A percentile compares a stretch with the other conserved stretches of the same genome.
These are phyloP conservation scores for Propithecus deckenii DNA, from an alignment of 2,797 vertebrate species.

Conservation along the genomic window DNA sequence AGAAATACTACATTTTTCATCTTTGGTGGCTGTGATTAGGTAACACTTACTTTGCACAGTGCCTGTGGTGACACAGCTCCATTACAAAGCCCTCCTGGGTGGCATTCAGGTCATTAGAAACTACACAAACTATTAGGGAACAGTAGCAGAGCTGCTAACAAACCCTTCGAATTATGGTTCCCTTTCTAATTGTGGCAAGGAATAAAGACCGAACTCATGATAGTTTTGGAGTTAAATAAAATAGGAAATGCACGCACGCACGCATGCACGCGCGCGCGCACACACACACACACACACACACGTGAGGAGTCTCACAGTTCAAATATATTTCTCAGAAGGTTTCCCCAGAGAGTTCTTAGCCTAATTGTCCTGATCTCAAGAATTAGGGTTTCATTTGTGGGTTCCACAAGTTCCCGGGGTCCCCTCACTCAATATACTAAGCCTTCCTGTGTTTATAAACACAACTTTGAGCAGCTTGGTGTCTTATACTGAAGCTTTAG, in stretches of 20 bases:
- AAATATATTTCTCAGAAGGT: background rate
- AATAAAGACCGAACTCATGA: background rate
- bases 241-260: background rate
- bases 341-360: background rate
- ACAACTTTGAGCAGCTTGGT: background rate
- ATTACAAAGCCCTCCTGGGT: slow-evolving; percentile 66
- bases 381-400: background rate
- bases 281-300: background rate
- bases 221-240: slow-evolving; percentile 18
- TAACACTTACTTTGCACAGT: slow-evolving; percentile 38
- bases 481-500: background rate
- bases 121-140: slow-evolving; percentile 53
- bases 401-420: background rate
- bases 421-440: background rate
- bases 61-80: slow-evolving; percentile 41
- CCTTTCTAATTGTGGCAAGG: slow-evolving; percentile 44
- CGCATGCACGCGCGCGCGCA: too few species aligned
- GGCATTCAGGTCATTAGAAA: slow-evolving; percentile 37
- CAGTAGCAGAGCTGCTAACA: slow-evolving; percentile 34
- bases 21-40: slow-evolving; percentile 69
- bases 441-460: background rate
- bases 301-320: too few species aligned
- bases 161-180: slow-evolving; percentile 49
- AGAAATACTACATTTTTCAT: slow-evolving; percentile 56
- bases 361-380: background rate